Conservation (phyloP, 1,140 invertebrate genomes). For the Pogonomyrmex californicus region DNA sequence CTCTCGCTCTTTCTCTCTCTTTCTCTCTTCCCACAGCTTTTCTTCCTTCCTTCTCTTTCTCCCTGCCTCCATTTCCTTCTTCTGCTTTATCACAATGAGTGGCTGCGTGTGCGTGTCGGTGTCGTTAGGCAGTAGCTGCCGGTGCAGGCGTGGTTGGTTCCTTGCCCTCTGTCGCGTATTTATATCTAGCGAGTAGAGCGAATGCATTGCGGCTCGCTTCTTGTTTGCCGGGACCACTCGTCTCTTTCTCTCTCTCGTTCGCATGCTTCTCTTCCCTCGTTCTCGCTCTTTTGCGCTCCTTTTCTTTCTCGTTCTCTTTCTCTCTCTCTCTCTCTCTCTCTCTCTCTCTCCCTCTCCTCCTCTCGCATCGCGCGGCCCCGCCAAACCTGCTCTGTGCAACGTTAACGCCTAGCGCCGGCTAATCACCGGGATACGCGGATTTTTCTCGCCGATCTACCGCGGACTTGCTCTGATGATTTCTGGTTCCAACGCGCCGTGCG, state of each 20-base stretch:
- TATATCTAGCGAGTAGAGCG: conserved; percentile 79
- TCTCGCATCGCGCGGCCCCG: conserved; percentile 53
- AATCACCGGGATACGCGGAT: conserved; percentile 72
- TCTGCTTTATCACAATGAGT: conserved; percentile 81
- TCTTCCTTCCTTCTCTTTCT: conserved; percentile 29
- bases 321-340: background rate
- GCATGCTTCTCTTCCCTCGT: background rate
- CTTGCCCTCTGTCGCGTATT: conserved; percentile 79
- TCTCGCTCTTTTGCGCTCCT: background rate
- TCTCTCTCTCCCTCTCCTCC: background rate
- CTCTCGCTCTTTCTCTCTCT: background rate
- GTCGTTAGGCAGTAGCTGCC: conserved; percentile 79
- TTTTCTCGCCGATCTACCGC: conserved; percentile 63
- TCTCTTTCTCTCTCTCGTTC: conserved; percentile 50
- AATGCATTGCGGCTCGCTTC: conserved; percentile 79
- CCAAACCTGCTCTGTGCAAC: conserved; percentile 74
- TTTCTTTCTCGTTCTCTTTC: background rate
- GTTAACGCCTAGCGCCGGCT: conserved; percentile 78
- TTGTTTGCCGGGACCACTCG: conserved; percentile 76
- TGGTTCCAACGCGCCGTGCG: conserved; percentile 13
- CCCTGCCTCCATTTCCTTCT: conserved; percentile 62
- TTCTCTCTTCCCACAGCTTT: too few relatives aligned
- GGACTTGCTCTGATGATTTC: conserved; percentile 49
- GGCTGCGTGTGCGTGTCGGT: conserved; percentile 80
- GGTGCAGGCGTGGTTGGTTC: conserved; percentile 79